A percentile compares a stretch with the other conserved stretches of the same genome.
Evolutionary conservation across 2,113 vertebrate species (phyloP).

Genomic region (Grallaria varia): DNA sequence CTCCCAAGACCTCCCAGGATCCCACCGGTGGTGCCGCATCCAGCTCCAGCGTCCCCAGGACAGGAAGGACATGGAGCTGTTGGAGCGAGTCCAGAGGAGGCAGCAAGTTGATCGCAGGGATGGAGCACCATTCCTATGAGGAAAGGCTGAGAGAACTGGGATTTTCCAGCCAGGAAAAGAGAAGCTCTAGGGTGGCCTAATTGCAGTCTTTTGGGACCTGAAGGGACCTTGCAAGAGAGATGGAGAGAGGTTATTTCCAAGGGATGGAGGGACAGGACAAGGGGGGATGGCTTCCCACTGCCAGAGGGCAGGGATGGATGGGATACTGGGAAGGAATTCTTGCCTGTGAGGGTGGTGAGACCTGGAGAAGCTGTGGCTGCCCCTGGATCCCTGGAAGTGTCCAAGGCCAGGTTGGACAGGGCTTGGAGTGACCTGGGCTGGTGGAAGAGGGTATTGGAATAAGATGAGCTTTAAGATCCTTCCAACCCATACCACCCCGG

Average conservation of each 20-base stretch:
- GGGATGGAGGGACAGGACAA: not conserved
- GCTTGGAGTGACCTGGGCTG: accelerated
- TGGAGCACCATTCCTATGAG: not conserved
- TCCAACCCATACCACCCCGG: not conserved
- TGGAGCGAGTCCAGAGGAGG: not conserved
- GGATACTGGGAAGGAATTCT: not conserved
- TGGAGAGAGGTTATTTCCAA: not conserved
- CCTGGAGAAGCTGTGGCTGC: not conserved
- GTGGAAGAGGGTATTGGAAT: not conserved
- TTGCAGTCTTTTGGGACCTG: not conserved
- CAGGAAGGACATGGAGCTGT: not conserved
- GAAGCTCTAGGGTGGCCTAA: not conserved
- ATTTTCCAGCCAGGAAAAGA: not conserved
- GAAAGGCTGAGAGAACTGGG: not conserved
- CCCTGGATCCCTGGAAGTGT: not conserved
- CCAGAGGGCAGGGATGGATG: not conserved
- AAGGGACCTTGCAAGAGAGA: not conserved
- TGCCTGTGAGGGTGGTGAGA: not conserved
- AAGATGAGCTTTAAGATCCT: not conserved
- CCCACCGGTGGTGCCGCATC: not conserved
- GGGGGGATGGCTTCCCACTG: not conserved
- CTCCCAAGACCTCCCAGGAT: not conserved
- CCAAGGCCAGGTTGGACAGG: accelerated
- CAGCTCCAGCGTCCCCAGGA: not conserved
- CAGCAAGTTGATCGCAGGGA: not conserved